These are phyloP conservation scores for Brachyptera risi DNA, from an alignment of 2,888 invertebrate genomes.

Conservation along the genomic window DNA sequence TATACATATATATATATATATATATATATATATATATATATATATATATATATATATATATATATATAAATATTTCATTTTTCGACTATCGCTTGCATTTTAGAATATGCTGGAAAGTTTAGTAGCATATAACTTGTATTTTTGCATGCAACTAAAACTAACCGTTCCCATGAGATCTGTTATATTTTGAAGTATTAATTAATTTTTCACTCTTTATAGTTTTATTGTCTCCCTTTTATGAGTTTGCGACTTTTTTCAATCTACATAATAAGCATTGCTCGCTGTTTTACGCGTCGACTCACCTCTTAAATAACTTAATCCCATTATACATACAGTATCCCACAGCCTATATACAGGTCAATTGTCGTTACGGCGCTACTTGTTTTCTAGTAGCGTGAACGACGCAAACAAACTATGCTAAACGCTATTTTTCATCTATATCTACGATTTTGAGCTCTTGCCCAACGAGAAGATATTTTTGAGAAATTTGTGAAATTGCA, in stretches of 20 bases:
- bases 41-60: constrained; percentile 14
- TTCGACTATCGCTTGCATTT: constrained; percentile 10
- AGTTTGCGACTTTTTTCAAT: constrained; percentile 13
- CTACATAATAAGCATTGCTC: constrained; percentile 10
- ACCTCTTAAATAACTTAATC: constrained; percentile 18
- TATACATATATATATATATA: constrained; percentile 16
- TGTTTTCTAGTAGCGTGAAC: neutral
- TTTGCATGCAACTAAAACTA: constrained; percentile 9
- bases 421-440: too few relatives aligned
- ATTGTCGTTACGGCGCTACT: constrained; percentile 4
- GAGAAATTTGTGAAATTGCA: too few relatives aligned
- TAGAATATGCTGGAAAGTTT: constrained; percentile 11
- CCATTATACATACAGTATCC: too few relatives aligned
- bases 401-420: neutral
- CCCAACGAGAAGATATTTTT: too few relatives aligned
- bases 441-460: too few relatives aligned
- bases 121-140: constrained; percentile 11
- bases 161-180: constrained; percentile 15
- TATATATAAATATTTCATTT: constrained; percentile 10
- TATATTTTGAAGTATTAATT: constrained; percentile 15
- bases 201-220: constrained; percentile 16
- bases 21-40: constrained; percentile 13
- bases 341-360: constrained; percentile 10
- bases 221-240: neutral
- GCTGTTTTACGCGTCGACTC: constrained; percentile 4